These are phyloP conservation scores for Aldrovandia affinis DNA, from an alignment of 2,797 vertebrate genomes.

Conservation along the genomic window DNA sequence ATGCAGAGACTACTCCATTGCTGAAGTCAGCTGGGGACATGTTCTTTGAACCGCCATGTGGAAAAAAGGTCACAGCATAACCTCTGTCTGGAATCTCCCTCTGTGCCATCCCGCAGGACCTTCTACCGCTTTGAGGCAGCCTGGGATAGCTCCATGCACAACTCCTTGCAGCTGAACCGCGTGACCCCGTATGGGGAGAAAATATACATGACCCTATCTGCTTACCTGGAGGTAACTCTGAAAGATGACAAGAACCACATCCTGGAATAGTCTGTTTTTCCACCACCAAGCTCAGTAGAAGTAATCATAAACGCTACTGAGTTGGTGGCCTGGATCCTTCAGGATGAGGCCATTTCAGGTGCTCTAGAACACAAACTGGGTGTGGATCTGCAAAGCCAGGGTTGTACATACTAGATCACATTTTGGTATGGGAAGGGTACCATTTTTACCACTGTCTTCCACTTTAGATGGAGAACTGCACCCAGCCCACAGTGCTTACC, in stretches of 20 bases:
- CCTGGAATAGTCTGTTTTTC: not conserved
- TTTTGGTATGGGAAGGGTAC: not conserved
- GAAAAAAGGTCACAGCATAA: not conserved
- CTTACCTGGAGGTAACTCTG: constrained; percentile 88
- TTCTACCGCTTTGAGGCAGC: constrained; percentile 95
- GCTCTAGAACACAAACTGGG: too few relatives aligned
- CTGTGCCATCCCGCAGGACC: constrained; percentile 72
- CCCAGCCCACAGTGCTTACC: constrained; percentile 94
- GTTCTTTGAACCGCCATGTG: not conserved
- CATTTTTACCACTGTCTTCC: not conserved
- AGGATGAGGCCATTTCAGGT: not conserved
- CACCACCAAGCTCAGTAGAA: not conserved
- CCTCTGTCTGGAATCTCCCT: not conserved
- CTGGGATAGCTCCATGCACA: constrained; percentile 99
- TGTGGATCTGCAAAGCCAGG: not conserved
- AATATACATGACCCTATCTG: constrained; percentile 97
- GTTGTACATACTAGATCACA: too few relatives aligned
- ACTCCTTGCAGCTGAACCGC: constrained; percentile 94
- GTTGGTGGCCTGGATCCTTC: not conserved
- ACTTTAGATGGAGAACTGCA: constrained; percentile 93
- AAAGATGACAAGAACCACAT: not conserved
- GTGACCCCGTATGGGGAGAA: constrained; percentile 97
- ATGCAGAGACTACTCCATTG: not conserved
- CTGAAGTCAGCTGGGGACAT: not conserved
- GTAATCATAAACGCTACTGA: not conserved